Evolutionary conservation across 2,113 vertebrate genomes (phyloP).

Genomic region (Crotalus viridis): DNA sequence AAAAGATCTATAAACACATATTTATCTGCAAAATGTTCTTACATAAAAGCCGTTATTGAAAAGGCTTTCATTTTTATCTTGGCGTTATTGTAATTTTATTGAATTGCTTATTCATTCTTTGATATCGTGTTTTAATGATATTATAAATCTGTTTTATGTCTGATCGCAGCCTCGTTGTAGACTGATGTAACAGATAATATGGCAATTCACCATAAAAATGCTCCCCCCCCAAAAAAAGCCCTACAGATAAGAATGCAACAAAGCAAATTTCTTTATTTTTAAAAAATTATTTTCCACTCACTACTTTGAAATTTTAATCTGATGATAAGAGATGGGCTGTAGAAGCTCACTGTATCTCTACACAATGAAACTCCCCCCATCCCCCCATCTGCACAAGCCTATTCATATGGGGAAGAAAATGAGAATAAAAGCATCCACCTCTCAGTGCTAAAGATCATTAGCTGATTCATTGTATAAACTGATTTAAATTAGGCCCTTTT

Average conservation of each 20-base stretch:
- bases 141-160: conserved; percentile 89
- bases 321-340: conserved; percentile 78
- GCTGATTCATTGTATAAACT: conserved; percentile 64
- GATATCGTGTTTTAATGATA: conserved; percentile 87
- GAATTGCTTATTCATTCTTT: conserved; percentile 89
- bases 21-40: conserved; percentile 87
- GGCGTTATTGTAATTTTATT: conserved; percentile 88
- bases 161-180: conserved; percentile 85
- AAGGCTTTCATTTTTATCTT: conserved; percentile 87
- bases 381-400: conserved; percentile 56
- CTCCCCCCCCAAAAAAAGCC: conserved; percentile 44
- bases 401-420: conserved; percentile 69
- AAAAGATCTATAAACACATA: conserved; percentile 88
- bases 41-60: conserved; percentile 86
- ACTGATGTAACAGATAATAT: conserved; percentile 87
- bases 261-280: conserved; percentile 81
- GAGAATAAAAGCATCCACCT: conserved; percentile 65
- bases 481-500: conserved; percentile 71
- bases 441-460: conserved; percentile 66
- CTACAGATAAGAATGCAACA: conserved; percentile 80
- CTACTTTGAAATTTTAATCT: conserved; percentile 73
- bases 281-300: conserved; percentile 81
- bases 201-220: conserved; percentile 85
- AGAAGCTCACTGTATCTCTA: conserved; percentile 70
- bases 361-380: conserved; percentile 71